These are phyloP conservation scores for Andrena fulva DNA, from an alignment of 2,888 invertebrate genomes.

Conservation along the genomic window DNA sequence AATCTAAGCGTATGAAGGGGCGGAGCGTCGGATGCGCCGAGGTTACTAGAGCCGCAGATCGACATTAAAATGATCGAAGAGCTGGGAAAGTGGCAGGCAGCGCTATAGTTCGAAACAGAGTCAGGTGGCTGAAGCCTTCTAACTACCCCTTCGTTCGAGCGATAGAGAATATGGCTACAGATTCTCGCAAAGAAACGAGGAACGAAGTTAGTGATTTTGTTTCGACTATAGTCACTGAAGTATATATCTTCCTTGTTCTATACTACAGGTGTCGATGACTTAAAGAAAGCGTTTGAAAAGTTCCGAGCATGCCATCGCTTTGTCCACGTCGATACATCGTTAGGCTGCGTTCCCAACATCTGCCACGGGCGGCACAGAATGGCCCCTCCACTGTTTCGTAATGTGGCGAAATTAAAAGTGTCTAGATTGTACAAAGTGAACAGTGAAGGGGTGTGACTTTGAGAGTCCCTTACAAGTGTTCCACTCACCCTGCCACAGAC, in stretches of 20 bases:
- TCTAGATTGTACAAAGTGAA: no score
- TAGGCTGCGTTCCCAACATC: no score
- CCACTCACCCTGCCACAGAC: no score
- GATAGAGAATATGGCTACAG: neutral
- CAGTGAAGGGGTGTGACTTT: no score
- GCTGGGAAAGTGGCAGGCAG: neutral
- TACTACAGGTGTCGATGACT: neutral
- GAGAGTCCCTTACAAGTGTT: no score
- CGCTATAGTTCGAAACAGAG: neutral
- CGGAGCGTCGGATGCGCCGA: conserved; percentile 70
- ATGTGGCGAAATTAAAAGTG: neutral
- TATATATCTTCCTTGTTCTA: neutral
- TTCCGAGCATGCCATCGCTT: no score
- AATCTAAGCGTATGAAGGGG: conserved; percentile 72
- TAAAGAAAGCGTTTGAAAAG: neutral
- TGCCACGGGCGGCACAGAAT: no score
- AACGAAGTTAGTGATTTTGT: neutral
- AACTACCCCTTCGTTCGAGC: neutral
- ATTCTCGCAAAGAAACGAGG: neutral
- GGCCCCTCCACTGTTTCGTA: neutral
- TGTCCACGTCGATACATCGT: no score
- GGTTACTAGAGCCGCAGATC: conserved; percentile 50
- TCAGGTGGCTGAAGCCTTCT: neutral
- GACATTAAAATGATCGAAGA: conserved; percentile 4
- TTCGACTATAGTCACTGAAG: neutral